Evolutionary conservation across 1,140 invertebrate genomes (phyloP).

Genomic region (Arctopsyche grandis): DNA sequence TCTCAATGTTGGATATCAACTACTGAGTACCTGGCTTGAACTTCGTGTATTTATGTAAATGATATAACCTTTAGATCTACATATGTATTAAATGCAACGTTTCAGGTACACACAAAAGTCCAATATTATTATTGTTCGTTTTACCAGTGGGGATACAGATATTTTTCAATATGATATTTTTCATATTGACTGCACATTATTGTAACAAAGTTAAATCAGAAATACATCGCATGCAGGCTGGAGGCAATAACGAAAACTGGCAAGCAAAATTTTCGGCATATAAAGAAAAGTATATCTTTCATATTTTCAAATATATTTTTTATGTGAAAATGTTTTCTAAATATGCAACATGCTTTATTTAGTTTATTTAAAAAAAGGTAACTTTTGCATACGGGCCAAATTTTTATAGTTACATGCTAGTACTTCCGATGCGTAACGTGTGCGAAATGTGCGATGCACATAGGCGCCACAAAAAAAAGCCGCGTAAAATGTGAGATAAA

Average conservation of each 20-base stretch:
- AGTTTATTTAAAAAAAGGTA: no score
- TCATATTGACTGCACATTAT: slow-evolving; percentile 72
- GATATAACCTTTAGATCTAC: no score
- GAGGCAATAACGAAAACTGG: slow-evolving; percentile 63
- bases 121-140: slow-evolving; percentile 68
- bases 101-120: slow-evolving; percentile 34
- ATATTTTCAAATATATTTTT: no score
- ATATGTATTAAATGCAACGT: neutral
- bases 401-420: no score
- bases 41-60: neutral
- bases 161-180: slow-evolving; percentile 72
- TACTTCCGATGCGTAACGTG: no score
- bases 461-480: no score
- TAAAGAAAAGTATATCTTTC: slow-evolving; percentile 72
- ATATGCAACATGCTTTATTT: no score
- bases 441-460: no score
- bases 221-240: slow-evolving; percentile 71
- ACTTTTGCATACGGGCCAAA: no score
- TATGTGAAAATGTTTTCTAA: no score
- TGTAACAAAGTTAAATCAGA: slow-evolving; percentile 76
- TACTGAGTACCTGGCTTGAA: slow-evolving; percentile 63
- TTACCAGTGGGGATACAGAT: slow-evolving; percentile 71
- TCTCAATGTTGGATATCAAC: slow-evolving; percentile 68
- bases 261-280: slow-evolving; percentile 71
- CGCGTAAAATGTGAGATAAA: no score